Evolutionary conservation across 2,113 vertebrate species (phyloP).

Genomic region (Plotosus lineatus): DNA sequence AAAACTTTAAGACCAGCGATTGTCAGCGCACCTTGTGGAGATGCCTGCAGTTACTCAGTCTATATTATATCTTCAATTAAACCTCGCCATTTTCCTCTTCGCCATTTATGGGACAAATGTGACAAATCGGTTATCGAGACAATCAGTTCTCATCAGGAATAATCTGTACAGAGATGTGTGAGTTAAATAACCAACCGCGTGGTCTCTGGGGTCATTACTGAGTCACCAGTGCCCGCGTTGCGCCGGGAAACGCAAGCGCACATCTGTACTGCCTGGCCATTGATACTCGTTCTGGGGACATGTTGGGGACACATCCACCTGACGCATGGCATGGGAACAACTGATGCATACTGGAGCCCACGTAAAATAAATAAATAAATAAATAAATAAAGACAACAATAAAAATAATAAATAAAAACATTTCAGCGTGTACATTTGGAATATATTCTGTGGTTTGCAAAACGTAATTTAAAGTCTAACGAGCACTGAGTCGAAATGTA

Average conservation of each 20-base stretch:
- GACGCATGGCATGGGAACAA: neutral
- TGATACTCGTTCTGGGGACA: neutral
- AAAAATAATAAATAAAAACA: conserved; percentile 16
- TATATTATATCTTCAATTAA: too few species aligned
- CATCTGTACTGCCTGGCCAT: neutral
- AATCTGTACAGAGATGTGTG: conserved; percentile 5
- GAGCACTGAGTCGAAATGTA: too few species aligned
- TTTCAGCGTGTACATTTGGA: too few species aligned
- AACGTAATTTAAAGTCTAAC: too few species aligned
- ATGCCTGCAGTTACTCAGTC: too few species aligned
- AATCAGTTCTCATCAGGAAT: conserved; percentile 37
- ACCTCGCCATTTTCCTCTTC: neutral
- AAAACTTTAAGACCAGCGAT: too few species aligned
- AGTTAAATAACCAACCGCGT: conserved; percentile 35
- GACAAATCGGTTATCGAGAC: conserved; percentile 46
- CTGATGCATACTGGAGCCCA: neutral
- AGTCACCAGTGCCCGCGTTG: conserved; percentile 1
- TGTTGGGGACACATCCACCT: neutral
- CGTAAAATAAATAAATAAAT: neutral
- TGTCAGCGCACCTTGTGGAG: too few species aligned
- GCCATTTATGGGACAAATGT: conserved; percentile 18
- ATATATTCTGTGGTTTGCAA: too few species aligned
- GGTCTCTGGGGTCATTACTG: conserved; percentile 27
- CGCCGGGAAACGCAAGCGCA: neutral
- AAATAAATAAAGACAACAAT: conserved; percentile 1